These are phyloP conservation scores for Campylomormyrus tamandua DNA, from an alignment of 2,113 vertebrate species.

Conservation along the genomic window DNA sequence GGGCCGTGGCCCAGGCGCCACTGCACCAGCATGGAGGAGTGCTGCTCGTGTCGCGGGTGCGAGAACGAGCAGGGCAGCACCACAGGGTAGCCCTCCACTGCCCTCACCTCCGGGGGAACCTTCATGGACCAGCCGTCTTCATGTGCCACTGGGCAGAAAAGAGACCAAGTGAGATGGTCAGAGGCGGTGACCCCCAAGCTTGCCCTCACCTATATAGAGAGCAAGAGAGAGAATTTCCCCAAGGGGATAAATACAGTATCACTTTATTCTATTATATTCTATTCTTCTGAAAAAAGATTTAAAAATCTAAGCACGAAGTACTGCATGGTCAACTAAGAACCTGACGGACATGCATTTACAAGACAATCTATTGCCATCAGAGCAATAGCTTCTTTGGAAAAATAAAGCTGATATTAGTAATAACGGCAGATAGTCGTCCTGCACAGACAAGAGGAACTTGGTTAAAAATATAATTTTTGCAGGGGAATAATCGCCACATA, in stretches of 20 bases:
- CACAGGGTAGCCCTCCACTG: constrained; percentile 68
- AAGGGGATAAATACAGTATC: not conserved
- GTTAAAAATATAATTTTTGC: not conserved
- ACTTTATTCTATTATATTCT: not conserved
- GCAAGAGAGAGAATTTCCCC: not conserved
- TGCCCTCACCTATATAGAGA: not conserved
- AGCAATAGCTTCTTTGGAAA: not conserved
- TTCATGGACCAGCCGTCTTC: constrained; percentile 77
- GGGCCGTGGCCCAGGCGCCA: constrained; percentile 76
- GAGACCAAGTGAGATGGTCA: not conserved
- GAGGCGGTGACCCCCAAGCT: accelerated
- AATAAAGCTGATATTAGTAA: not conserved
- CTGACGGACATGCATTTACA: not conserved
- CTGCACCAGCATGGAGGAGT: constrained; percentile 70
- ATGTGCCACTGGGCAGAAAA: constrained; percentile 35
- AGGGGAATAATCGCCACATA: not conserved
- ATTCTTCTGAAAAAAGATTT: not conserved
- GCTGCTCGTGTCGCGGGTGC: constrained; percentile 76
- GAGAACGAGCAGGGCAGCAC: constrained; percentile 84
- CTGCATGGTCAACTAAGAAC: not conserved
- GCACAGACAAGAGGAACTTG: not conserved
- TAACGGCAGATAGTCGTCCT: not conserved
- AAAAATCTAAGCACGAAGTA: not conserved
- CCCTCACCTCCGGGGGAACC: constrained; percentile 69
- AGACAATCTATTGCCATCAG: not conserved